Conservation (phyloP, 2,797 vertebrate genomes). For the Geotrypetes seraphini region DNA sequence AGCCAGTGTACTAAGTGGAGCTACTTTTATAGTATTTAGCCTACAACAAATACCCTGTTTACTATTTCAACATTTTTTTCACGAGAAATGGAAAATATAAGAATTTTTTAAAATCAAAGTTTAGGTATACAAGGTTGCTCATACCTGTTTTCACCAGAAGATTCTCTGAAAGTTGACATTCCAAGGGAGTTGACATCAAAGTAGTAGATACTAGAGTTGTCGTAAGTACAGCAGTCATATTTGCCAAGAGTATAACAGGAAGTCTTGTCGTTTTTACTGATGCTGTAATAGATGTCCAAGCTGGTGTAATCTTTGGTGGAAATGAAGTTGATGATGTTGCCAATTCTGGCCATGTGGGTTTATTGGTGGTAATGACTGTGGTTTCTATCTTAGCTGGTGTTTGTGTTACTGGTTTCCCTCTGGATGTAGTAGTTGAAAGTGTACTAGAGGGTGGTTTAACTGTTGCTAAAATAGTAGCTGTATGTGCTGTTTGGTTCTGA, state of each 20-base stretch:
- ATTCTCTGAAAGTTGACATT: conserved; percentile 81
- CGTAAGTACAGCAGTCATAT: conserved; percentile 28
- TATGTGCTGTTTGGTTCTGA: conserved; percentile 33
- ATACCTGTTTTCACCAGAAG: conserved; percentile 89
- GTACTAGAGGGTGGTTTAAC: conserved; percentile 22
- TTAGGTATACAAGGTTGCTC: too few relatives aligned
- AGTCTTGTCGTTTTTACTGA: conserved; percentile 57
- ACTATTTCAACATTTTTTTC: too few relatives aligned
- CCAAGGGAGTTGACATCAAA: conserved; percentile 65
- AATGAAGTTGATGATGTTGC: conserved; percentile 47
- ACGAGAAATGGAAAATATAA: too few relatives aligned
- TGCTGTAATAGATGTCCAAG: conserved; percentile 55
- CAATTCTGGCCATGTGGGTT: conserved; percentile 38
- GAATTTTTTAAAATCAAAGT: too few relatives aligned
- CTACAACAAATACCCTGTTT: too few relatives aligned
- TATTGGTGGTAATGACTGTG: conserved; percentile 39
- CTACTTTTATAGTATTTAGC: too few relatives aligned
- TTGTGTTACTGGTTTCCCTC: conserved; percentile 40
- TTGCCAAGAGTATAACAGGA: conserved; percentile 39
- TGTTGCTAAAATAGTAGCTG: conserved; percentile 34
- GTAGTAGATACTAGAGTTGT: conserved; percentile 52
- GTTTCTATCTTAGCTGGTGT: conserved; percentile 45
- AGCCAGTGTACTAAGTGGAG: too few relatives aligned
- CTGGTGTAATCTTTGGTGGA: conserved; percentile 55
- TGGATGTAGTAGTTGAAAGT: conserved; percentile 32